phyloP scores from a whole-genome alignment of 2,888 invertebrate genomes.

The Noctua janthe region DNA sequence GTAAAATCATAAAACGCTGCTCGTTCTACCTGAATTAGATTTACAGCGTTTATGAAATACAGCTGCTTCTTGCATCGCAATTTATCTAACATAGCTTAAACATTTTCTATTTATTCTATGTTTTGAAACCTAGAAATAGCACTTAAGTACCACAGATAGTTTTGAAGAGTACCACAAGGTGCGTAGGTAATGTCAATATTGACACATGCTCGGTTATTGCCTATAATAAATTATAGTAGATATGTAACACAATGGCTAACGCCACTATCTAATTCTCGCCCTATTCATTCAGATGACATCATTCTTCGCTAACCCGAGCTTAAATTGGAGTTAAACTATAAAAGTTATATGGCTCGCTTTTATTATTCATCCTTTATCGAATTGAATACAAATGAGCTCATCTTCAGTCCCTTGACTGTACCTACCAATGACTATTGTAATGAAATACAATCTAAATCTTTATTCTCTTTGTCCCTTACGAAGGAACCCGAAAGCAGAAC shows the following conservation, averaged over 20 bases:
- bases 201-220: neutral
- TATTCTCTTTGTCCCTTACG: conserved; percentile 53
- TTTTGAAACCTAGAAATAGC: neutral
- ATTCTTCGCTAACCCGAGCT: conserved; percentile 40
- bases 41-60: conserved; percentile 20
- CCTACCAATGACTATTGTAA: conserved; percentile 52
- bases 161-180: neutral
- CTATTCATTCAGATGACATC: conserved; percentile 55
- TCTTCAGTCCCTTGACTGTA: conserved; percentile 48
- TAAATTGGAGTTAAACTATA: conserved; percentile 47
- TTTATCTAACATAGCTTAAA: conserved; percentile 2
- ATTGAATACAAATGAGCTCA: conserved; percentile 62
- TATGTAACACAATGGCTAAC: neutral
- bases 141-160: neutral
- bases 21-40: conserved; percentile 14
- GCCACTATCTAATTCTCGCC: conserved; percentile 33
- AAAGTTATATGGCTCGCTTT: conserved; percentile 42
- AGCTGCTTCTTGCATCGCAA: neutral
- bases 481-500: conserved; percentile 40
- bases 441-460: conserved; percentile 44
- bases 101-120: neutral
- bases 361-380: conserved; percentile 59
- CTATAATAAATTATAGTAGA: neutral
- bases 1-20: conserved; percentile 17
- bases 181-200: conserved; percentile 1